Evolutionary conservation across 2,797 vertebrate genomes (phyloP), one percentile per base, ranked within the genome.

Genomic region (Balearica regulorum): DNA sequence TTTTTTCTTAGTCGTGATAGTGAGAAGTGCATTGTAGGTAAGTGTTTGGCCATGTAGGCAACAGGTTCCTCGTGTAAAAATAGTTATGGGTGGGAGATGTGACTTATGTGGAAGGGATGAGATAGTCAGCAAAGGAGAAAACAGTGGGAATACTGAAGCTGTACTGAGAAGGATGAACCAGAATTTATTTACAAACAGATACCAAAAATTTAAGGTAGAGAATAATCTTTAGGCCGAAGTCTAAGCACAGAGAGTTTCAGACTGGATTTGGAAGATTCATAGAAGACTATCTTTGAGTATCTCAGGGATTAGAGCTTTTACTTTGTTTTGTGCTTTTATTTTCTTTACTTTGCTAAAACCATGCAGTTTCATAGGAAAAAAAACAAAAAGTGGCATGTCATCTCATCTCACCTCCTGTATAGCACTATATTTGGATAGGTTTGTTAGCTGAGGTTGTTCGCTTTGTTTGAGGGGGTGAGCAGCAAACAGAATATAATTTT

Each of bases 401-500:
- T 81, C 39, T 87, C 35, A 49, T 91, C 76, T 81, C 66, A 62
- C 44, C 53, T 92, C 53, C n/a, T 78, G 14, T 48, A 28, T 20
- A 76, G 21, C 25, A 48, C 35, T 87, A 11, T n/a, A 60, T 85
- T 85, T 33, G 8, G 29, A 37, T 75, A 48, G 43, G 10, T 71
- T 93, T 90, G 20, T 80, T 76, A 87, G 44, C 33, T 90, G 75
- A 87, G 15, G 35, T 41, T 83, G 8, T 87, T 95, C 70, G 29
- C 10, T 83, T 96, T 81, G 5, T 89, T 83, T 41, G 29, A 77
- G 65, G 44, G 35, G 37, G n/a, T 4, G 9, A 78, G 41, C 57
- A 91, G 35, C 13, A 83, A 93, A 72, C 22, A 93, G n/a, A 90
- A 89, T 76, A 54, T 70, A 61, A 66, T 87, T 95, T 95, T 87